A percentile compares a stretch with the other conserved stretches of the same genome.
phyloP scores from a whole-genome alignment of 2,113 vertebrate species.

The Sphyrna mokarran region DNA sequence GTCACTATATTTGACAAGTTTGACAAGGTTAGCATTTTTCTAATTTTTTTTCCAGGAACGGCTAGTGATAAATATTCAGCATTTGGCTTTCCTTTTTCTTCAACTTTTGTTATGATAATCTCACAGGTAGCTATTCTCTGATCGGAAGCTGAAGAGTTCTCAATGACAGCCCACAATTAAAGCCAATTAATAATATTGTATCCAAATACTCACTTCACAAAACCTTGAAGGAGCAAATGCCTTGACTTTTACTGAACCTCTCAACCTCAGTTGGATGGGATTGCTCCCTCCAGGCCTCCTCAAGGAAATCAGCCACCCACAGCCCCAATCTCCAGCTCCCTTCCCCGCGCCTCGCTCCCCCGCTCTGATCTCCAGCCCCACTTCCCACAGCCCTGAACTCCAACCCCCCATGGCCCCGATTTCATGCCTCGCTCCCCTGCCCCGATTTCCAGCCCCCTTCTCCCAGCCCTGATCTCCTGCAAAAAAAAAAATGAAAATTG shows the following conservation, averaged over 20 bases:
- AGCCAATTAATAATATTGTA: conserved; percentile 7
- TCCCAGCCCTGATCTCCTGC: neutral
- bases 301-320: neutral
- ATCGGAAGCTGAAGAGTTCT: neutral
- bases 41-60: conserved; percentile 22
- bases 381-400: neutral
- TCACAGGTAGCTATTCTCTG: neutral
- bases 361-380: neutral
- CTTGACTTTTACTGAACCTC: neutral
- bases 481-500: no score
- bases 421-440: neutral
- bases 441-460: neutral
- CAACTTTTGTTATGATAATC: conserved; percentile 26
- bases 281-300: neutral
- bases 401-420: neutral
- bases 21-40: conserved; percentile 35
- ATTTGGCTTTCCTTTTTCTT: conserved; percentile 11
- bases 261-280: neutral
- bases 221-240: neutral
- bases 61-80: conserved; percentile 31
- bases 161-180: neutral
- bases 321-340: neutral
- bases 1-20: conserved; percentile 33
- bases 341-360: neutral
- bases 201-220: no score